These are phyloP conservation scores for Macquaria ambigua DNA, from an alignment of 2,113 vertebrate species.

Conservation along the genomic window DNA sequence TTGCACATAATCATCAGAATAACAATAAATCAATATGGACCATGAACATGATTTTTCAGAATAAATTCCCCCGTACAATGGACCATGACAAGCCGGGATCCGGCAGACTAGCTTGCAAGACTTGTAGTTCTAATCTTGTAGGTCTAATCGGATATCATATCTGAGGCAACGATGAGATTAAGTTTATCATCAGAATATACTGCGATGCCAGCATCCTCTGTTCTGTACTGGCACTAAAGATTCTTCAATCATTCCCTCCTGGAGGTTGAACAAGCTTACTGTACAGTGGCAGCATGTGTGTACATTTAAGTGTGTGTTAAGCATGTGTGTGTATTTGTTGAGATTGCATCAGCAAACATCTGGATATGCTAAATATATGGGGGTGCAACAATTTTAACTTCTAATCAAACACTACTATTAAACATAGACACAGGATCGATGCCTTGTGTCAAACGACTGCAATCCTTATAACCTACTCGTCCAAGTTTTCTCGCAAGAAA, in stretches of 20 bases:
- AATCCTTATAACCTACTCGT: not conserved
- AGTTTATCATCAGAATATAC: slow-evolving; percentile 46
- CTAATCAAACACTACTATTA: too few species aligned
- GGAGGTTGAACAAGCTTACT: slow-evolving; percentile 18
- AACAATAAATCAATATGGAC: slow-evolving; percentile 45
- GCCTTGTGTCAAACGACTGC: not conserved
- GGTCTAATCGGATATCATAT: slow-evolving; percentile 58
- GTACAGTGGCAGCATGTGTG: slow-evolving; percentile 9
- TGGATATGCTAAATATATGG: not conserved
- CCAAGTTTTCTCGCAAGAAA: not conserved
- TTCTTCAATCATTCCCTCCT: slow-evolving; percentile 30
- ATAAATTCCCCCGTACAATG: slow-evolving; percentile 38
- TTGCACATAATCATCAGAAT: slow-evolving; percentile 50
- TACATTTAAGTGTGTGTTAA: not conserved
- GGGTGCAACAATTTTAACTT: not conserved
- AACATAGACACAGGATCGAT: not conserved
- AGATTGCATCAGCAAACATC: not conserved
- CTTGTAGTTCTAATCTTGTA: slow-evolving; percentile 49
- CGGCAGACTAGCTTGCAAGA: slow-evolving; percentile 22
- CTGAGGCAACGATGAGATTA: slow-evolving; percentile 54
- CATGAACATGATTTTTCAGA: slow-evolving; percentile 43
- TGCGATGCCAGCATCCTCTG: slow-evolving; percentile 4
- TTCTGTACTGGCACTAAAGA: slow-evolving; percentile 24
- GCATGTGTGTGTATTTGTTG: not conserved
- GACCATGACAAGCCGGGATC: slow-evolving; percentile 10